phyloP scores from a whole-genome alignment of 2,888 invertebrate genomes.

The Balanococcus diminutus region DNA sequence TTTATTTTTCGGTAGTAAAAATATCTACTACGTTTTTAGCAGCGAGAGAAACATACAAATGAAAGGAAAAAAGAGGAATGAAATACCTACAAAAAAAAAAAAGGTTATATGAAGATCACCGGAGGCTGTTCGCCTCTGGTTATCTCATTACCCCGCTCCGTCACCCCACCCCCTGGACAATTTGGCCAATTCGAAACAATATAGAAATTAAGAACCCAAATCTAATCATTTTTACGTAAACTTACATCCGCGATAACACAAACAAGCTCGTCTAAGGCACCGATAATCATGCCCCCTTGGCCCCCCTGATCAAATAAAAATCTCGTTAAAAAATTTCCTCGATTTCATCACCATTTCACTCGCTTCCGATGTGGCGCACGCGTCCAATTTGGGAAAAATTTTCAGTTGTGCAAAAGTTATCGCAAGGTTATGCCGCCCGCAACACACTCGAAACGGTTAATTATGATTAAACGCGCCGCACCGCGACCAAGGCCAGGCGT shows the following conservation, averaged over 20 bases:
- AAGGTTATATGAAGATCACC: constrained; percentile 55
- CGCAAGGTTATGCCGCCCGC: constrained; percentile 22
- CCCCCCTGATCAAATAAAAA: background rate
- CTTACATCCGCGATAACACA: background rate
- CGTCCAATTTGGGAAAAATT: background rate
- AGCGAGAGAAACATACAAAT: background rate
- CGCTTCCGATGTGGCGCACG: background rate
- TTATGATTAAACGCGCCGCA: constrained; percentile 14
- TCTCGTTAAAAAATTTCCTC: constrained; percentile 1
- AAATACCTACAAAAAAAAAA: constrained; percentile 39
- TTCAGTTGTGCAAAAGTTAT: constrained; percentile 11
- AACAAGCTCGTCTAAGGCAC: background rate
- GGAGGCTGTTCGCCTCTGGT: constrained; percentile 53
- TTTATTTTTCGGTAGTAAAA: background rate
- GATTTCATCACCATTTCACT: constrained; percentile 17
- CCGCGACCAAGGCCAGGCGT: constrained; percentile 9
- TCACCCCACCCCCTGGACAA: background rate
- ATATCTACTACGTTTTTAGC: constrained; percentile 5
- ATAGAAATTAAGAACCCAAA: background rate
- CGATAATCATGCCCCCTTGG: background rate
- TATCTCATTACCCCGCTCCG: background rate
- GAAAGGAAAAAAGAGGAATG: constrained; percentile 10
- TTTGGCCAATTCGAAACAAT: background rate
- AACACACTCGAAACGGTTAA: background rate
- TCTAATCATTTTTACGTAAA: background rate